A percentile compares a stretch with the other conserved stretches of the same genome.
phyloP scores from a whole-genome alignment of 1,140 invertebrate genomes.

The Brachionus rubens region DNA sequence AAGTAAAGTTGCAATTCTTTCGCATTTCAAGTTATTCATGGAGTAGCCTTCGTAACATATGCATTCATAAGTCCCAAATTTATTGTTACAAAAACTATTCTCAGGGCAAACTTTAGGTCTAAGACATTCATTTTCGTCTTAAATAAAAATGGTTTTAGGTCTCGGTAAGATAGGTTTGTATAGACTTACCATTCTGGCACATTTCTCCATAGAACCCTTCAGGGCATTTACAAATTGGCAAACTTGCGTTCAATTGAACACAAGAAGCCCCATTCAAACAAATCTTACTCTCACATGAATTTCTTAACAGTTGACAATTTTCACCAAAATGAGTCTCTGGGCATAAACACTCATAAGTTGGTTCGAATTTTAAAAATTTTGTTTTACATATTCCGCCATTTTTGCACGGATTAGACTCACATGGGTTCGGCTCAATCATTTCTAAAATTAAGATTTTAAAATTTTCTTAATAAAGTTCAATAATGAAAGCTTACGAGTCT shows the following conservation, averaged over 20 bases:
- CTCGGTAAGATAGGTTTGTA: no score
- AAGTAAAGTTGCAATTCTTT: background rate
- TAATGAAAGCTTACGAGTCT: slow-evolving; percentile 53
- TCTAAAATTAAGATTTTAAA: background rate
- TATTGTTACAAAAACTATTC: slow-evolving; percentile 30
- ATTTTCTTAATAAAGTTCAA: background rate
- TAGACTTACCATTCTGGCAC: slow-evolving; percentile 1
- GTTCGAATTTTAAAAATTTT: slow-evolving; percentile 3
- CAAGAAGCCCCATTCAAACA: slow-evolving; percentile 28
- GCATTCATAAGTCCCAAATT: slow-evolving; percentile 26
- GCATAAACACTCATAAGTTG: slow-evolving; percentile 30
- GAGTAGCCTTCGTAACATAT: background rate
- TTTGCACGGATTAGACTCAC: slow-evolving; percentile 72
- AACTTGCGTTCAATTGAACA: slow-evolving; percentile 3
- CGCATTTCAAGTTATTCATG: background rate
- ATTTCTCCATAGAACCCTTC: slow-evolving; percentile 48
- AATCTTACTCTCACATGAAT: background rate
- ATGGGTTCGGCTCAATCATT: slow-evolving; percentile 11
- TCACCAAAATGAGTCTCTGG: slow-evolving; percentile 23
- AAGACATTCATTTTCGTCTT: slow-evolving; percentile 21
- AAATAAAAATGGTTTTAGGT: background rate
- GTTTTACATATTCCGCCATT: slow-evolving; percentile 70
- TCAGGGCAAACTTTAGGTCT: background rate
- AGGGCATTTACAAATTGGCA: slow-evolving; percentile 47
- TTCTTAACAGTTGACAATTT: background rate